phyloP scores from a whole-genome alignment of 2,888 invertebrate genomes.

The Conomelus anceps region DNA sequence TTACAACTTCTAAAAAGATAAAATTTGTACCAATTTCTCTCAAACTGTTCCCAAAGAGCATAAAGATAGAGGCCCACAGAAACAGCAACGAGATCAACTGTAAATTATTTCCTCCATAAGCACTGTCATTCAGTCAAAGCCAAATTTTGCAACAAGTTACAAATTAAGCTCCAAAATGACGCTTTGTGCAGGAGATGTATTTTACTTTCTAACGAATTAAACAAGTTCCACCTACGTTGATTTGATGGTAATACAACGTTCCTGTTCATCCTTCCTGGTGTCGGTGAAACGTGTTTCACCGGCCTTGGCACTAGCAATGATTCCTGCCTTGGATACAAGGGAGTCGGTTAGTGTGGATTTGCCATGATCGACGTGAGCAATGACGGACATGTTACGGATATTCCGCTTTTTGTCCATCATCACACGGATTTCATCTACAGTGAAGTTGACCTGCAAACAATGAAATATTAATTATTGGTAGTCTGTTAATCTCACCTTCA shows the following conservation, averaged over 20 bases:
- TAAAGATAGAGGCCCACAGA: conserved; percentile 5
- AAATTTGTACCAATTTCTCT: neutral
- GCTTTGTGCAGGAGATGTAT: neutral
- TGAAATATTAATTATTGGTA: neutral
- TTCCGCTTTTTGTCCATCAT: conserved; percentile 99
- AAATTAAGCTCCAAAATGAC: neutral
- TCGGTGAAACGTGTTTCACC: conserved; percentile 99
- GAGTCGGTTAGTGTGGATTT: conserved; percentile 99
- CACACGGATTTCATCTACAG: conserved; percentile 97
- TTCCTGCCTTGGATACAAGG: conserved; percentile 98
- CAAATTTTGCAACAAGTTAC: neutral
- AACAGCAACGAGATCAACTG: neutral
- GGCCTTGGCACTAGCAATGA: conserved; percentile 97
- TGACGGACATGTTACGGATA: conserved; percentile 99
- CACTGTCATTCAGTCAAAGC: neutral
- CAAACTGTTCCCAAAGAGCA: neutral
- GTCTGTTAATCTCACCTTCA: no score
- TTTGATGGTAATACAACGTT: conserved; percentile 99
- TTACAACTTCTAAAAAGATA: neutral
- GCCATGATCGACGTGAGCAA: conserved; percentile 99
- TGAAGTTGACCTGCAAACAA: conserved; percentile 86
- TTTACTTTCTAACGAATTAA: neutral
- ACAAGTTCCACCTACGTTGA: conserved; percentile 56
- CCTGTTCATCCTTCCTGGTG: conserved; percentile 99
- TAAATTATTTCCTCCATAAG: neutral